A percentile compares a stretch with the other conserved stretches of the same genome.
Evolutionary conservation across 2,888 invertebrate genomes (phyloP).

Genomic region (Clostera curtula): DNA sequence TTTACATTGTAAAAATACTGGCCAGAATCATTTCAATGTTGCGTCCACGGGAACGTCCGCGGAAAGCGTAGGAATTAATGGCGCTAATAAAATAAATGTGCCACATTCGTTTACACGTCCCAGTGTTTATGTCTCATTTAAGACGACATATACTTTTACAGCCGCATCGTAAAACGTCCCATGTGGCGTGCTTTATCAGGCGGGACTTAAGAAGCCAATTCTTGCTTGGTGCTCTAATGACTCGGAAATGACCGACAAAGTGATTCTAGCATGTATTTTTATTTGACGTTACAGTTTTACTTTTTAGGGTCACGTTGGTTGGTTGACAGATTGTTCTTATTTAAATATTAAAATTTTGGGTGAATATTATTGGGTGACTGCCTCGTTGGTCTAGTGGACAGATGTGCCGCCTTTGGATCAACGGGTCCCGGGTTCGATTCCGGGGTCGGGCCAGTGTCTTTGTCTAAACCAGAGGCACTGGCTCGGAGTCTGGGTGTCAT

Average conservation of each 20-base stretch:
- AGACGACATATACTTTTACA: constrained; percentile 70
- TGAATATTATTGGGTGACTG: too few species aligned
- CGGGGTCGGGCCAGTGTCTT: too few species aligned
- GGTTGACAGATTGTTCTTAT: too few species aligned
- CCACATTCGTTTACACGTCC: constrained; percentile 71
- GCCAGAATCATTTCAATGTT: constrained; percentile 15
- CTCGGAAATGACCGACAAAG: constrained; percentile 36
- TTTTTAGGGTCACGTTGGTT: constrained; percentile 11
- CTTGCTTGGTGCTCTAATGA: constrained; percentile 44
- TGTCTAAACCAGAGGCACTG: too few species aligned
- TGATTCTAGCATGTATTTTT: constrained; percentile 31
- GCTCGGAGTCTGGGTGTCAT: too few species aligned
- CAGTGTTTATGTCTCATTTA: constrained; percentile 73
- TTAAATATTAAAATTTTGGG: too few species aligned
- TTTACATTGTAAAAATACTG: background rate
- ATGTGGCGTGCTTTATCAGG: constrained; percentile 56
- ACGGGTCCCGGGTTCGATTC: too few species aligned
- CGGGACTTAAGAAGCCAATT: constrained; percentile 43
- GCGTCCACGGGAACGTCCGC: constrained; percentile 33
- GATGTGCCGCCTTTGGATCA: too few species aligned
- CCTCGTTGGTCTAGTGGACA: too few species aligned
- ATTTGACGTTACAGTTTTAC: constrained; percentile 21
- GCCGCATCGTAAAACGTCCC: constrained; percentile 57
- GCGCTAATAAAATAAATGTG: constrained; percentile 70
- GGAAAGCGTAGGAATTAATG: constrained; percentile 67